Conservation (phyloP, 2,797 vertebrate genomes). For the Acropternis orthonyx region DNA sequence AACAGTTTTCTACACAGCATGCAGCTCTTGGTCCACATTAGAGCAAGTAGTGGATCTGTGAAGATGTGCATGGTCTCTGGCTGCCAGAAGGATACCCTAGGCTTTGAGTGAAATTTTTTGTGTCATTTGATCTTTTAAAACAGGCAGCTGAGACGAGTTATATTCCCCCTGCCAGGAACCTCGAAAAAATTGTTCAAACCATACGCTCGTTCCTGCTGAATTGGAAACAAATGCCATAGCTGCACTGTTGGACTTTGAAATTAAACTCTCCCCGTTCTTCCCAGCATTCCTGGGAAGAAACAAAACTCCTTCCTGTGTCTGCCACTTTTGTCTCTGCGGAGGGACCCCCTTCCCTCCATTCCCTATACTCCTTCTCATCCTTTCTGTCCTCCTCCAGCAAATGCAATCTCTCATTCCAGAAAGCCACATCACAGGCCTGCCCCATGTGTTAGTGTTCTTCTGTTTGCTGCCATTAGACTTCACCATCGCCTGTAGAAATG, state of each 20-base stretch:
- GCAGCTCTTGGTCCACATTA: constrained; percentile 36
- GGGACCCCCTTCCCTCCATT: neutral
- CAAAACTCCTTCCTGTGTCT: constrained; percentile 67
- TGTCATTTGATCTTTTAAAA: constrained; percentile 68
- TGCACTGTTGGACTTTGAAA: constrained; percentile 68
- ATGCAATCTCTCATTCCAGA: constrained; percentile 44
- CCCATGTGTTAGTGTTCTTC: constrained; percentile 61
- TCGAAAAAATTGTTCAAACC: constrained; percentile 68
- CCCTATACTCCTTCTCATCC: neutral
- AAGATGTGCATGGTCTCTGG: constrained; percentile 66
- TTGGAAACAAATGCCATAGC: constrained; percentile 68
- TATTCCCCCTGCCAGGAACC: constrained; percentile 61
- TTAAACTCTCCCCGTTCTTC: constrained; percentile 67
- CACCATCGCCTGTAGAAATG: neutral
- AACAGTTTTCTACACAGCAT: constrained; percentile 64
- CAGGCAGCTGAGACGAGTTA: constrained; percentile 74
- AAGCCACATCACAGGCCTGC: constrained; percentile 45
- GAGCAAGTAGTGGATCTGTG: constrained; percentile 43
- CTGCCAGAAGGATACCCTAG: constrained; percentile 61
- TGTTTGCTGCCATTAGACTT: constrained; percentile 30
- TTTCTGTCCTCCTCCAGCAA: neutral
- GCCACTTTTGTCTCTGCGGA: constrained; percentile 51
- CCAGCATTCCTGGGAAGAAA: constrained; percentile 60
- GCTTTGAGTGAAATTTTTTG: constrained; percentile 46
- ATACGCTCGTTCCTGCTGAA: constrained; percentile 64